Evolutionary conservation across 64 coral and sea anemone species (phyloP).

Genomic region (Actinia tenebrosa): DNA sequence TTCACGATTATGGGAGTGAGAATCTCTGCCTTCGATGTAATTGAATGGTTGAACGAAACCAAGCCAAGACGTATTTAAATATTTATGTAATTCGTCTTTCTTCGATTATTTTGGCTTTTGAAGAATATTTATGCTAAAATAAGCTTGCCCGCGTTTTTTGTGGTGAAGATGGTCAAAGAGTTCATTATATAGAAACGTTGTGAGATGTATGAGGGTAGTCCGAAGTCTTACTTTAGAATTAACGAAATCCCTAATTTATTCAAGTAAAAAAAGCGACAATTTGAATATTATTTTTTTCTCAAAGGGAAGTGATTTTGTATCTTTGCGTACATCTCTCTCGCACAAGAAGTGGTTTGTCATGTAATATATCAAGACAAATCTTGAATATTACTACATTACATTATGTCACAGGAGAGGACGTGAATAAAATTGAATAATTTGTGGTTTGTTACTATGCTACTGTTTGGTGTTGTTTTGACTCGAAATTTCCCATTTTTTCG

Average conservation of each 20-base stretch:
- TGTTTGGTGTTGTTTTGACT: conserved; percentile 11
- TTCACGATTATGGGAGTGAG: neutral
- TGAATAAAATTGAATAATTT: neutral
- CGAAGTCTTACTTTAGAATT: neutral
- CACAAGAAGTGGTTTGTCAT: too few species aligned
- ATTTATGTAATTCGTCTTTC: conserved; percentile 3
- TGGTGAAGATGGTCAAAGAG: neutral
- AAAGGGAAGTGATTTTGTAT: neutral
- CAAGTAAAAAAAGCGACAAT: neutral
- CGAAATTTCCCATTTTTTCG: conserved; percentile 3
- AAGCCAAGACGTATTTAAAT: neutral
- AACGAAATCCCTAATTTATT: neutral
- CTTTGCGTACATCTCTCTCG: too few species aligned
- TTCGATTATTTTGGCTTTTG: conserved; percentile 1
- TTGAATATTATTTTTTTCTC: neutral
- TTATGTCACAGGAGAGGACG: neutral
- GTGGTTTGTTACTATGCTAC: conserved; percentile 13
- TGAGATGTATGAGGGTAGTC: neutral
- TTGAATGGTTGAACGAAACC: neutral
- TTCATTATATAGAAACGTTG: neutral
- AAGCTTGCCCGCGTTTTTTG: conserved; percentile 1
- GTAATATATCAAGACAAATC: neutral
- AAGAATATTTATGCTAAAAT: neutral
- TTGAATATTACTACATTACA: conserved; percentile 6
- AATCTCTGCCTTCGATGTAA: neutral